phyloP scores from a whole-genome alignment of 2,113 vertebrate species.

The Ailurus styani region DNA sequence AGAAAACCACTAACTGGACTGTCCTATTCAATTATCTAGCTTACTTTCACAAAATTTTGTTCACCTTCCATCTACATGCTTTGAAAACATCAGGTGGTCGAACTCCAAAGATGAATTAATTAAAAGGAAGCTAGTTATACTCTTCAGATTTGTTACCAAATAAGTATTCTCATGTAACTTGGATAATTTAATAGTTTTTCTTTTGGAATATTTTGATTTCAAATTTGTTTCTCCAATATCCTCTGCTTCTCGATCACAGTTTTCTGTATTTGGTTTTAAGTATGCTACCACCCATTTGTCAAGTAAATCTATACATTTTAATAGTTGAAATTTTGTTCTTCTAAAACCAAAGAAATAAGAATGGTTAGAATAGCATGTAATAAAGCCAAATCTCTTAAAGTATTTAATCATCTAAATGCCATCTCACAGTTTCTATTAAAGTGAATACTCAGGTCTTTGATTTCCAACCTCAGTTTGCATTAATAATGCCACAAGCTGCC shows the following conservation, averaged over 20 bases:
- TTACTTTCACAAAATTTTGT: constrained; percentile 2
- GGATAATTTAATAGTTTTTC: not conserved
- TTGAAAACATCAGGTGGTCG: not conserved
- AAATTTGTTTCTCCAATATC: not conserved
- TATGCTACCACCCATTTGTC: not conserved
- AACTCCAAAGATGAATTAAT: not conserved
- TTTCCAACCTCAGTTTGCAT: not conserved
- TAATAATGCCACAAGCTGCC: not conserved
- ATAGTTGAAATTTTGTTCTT: not conserved
- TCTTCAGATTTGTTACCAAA: not conserved
- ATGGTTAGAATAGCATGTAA: not conserved
- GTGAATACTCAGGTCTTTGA: not conserved
- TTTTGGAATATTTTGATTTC: not conserved
- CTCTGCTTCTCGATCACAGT: not conserved
- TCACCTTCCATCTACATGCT: not conserved
- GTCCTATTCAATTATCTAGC: not conserved
- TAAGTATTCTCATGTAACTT: not conserved
- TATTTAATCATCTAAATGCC: not conserved
- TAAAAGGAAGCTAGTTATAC: not conserved
- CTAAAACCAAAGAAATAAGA: constrained; percentile 6
- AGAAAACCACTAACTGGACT: not conserved
- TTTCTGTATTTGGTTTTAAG: not conserved
- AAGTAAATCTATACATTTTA: not conserved
- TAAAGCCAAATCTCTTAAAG: not conserved
- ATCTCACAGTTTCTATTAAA: not conserved